Percentiles rank a stretch among this genome's conserved stretches.
These are phyloP conservation scores for Coelopa frigida DNA, from an alignment of 1,140 invertebrate genomes.

Conservation along the genomic window DNA sequence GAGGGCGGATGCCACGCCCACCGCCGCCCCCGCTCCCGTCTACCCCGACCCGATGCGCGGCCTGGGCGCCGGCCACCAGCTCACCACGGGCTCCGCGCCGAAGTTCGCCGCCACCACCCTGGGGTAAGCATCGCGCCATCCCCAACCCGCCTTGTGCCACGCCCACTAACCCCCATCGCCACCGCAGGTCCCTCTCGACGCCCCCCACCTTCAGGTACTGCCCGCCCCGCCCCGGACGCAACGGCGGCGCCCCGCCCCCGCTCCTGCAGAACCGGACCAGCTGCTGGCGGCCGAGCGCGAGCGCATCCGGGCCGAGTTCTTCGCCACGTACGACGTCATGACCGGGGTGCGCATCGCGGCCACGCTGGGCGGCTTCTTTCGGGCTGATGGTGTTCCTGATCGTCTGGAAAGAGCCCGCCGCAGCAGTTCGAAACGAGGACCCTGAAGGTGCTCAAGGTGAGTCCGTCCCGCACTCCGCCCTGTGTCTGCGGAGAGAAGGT, in stretches of 20 bases:
- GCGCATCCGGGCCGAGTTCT: conserved; percentile 68
- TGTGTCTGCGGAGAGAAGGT: no score
- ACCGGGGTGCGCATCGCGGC: conserved; percentile 81
- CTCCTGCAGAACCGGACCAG: conserved; percentile 31
- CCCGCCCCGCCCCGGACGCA: conserved; percentile 9
- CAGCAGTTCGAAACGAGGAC: conserved; percentile 62
- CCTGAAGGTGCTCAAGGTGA: conserved; percentile 47
- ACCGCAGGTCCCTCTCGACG: conserved; percentile 5
- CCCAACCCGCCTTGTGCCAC: conserved; percentile 4
- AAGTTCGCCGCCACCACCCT: conserved; percentile 22
- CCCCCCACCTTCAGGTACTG: conserved; percentile 5
- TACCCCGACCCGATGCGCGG: no score
- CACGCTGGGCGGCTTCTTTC: conserved; percentile 80
- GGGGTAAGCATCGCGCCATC: no score
- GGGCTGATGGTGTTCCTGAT: conserved; percentile 79
- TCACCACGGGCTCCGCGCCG: conserved; percentile 28
- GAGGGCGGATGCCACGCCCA: conserved; percentile 8
- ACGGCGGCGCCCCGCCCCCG: conserved; percentile 7
- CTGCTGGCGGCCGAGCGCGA: conserved; percentile 47
- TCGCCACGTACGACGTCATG: conserved; percentile 85
- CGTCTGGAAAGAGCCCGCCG: conserved; percentile 81
- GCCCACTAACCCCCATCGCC: conserved; percentile 4
- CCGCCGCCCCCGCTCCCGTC: conserved; percentile 6
- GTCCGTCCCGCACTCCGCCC: no score
- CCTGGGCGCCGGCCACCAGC: neutral